Percentiles rank a stretch among this genome's conserved stretches.
Evolutionary conservation across 1,140 invertebrate species (phyloP).

Genomic region (Platyura marginata): DNA sequence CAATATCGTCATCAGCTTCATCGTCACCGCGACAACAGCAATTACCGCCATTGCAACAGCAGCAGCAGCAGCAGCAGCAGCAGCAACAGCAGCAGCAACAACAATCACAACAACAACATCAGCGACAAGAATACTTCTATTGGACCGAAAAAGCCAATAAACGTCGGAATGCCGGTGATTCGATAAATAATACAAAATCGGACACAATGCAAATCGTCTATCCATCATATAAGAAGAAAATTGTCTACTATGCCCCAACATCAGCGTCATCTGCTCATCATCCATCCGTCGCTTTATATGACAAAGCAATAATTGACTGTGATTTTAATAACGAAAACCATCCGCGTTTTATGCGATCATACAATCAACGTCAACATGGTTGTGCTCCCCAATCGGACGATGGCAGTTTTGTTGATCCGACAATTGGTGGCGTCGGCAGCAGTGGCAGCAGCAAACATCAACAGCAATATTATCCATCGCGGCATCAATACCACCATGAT

Average conservation of each 20-base stretch:
- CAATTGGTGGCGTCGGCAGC: too few species aligned
- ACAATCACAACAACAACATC: background rate
- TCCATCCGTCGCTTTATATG: too few species aligned
- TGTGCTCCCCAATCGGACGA: too few species aligned
- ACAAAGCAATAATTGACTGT: background rate
- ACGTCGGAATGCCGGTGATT: conserved; percentile 16
- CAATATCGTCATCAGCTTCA: conserved; percentile 15
- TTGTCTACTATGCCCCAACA: conserved; percentile 15
- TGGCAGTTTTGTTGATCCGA: too few species aligned
- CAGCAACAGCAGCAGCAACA: background rate
- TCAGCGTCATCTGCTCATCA: conserved; percentile 13
- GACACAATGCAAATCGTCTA: conserved; percentile 11
- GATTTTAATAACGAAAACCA: background rate
- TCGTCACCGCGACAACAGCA: conserved; percentile 14
- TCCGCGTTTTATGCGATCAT: too few species aligned
- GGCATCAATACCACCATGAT: too few species aligned
- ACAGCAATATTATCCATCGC: too few species aligned
- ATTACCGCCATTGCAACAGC: too few species aligned
- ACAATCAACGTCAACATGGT: background rate
- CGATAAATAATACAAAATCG: background rate
- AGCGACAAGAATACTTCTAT: conserved; percentile 2
- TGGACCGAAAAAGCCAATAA: conserved; percentile 14
- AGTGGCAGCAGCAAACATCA: too few species aligned
- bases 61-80: conserved; percentile 5
- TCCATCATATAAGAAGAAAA: conserved; percentile 25